Percentiles rank a stretch among this genome's conserved stretches.
Conservation (phyloP, 2,888 invertebrate species). For the Epistrophe eligans region DNA sequence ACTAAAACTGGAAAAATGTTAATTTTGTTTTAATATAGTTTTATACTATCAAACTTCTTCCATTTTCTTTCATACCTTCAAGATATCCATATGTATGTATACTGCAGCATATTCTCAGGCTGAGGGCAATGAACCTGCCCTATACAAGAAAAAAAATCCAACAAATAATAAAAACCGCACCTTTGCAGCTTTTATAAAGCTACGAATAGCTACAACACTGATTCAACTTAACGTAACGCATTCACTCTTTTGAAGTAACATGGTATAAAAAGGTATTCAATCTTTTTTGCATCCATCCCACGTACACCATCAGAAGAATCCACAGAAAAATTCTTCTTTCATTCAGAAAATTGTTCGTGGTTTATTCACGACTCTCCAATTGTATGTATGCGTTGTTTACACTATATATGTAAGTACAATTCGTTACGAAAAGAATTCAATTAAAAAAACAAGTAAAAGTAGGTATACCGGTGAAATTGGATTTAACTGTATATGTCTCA, state of each 20-base stretch:
- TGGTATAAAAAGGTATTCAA: slow-evolving; percentile 36
- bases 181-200: background rate
- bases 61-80: background rate
- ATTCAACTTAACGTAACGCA: background rate
- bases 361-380: slow-evolving; percentile 49
- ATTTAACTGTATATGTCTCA: slow-evolving; percentile 10
- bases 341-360: slow-evolving; percentile 48
- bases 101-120: background rate
- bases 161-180: slow-evolving; percentile 33
- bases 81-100: no score
- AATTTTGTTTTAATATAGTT: no score
- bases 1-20: no score
- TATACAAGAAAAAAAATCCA: background rate
- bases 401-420: slow-evolving; percentile 38
- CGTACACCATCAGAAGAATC: slow-evolving; percentile 16
- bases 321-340: slow-evolving; percentile 50
- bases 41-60: no score
- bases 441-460: slow-evolving; percentile 20
- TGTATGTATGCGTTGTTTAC: slow-evolving; percentile 3
- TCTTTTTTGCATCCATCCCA: slow-evolving; percentile 23
- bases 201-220: slow-evolving; percentile 4
- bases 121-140: slow-evolving; percentile 6
- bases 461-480: background rate
- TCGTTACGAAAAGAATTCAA: slow-evolving; percentile 48
- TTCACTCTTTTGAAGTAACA: slow-evolving; percentile 3